These are phyloP conservation scores for Phalacrocorax pelagicus DNA, from an alignment of 2,113 vertebrate species.

Conservation along the genomic window DNA sequence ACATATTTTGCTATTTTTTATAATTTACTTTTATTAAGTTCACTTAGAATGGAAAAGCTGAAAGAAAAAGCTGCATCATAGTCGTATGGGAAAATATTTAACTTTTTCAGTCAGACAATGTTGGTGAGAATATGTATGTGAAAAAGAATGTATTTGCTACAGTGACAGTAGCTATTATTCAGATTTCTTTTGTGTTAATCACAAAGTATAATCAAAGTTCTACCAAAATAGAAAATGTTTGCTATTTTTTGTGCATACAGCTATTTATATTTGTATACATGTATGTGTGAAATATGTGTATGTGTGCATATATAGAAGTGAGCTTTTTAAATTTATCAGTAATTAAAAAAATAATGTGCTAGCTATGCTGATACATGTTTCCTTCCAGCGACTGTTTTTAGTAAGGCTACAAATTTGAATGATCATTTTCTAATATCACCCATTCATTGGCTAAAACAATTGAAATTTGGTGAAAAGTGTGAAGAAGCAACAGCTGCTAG, in stretches of 20 bases:
- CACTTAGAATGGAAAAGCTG: background rate
- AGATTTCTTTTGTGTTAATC: background rate
- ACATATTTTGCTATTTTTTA: background rate
- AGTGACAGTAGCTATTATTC: background rate
- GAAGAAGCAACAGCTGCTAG: slow-evolving; percentile 88
- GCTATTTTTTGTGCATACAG: background rate
- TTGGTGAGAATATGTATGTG: background rate
- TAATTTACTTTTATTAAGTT: background rate
- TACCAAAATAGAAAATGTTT: background rate
- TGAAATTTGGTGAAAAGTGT: slow-evolving; percentile 66
- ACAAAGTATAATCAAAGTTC: background rate
- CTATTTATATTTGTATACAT: background rate
- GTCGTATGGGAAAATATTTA: background rate
- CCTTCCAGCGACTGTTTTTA: background rate
- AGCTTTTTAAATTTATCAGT: background rate
- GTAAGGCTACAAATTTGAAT: slow-evolving; percentile 34
- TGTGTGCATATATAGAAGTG: rapidly evolving
- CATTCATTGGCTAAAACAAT: slow-evolving; percentile 30
- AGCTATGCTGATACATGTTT: background rate
- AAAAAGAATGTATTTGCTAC: background rate
- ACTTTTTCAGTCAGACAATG: background rate
- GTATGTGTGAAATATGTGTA: background rate
- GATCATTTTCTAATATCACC: slow-evolving; percentile 38
- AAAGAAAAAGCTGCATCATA: background rate
- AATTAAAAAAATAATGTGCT: background rate